A percentile compares a stretch with the other conserved stretches of the same genome.
These are phyloP conservation scores for Butorides virescens DNA, from an alignment of 2,113 vertebrate species.

Conservation along the genomic window DNA sequence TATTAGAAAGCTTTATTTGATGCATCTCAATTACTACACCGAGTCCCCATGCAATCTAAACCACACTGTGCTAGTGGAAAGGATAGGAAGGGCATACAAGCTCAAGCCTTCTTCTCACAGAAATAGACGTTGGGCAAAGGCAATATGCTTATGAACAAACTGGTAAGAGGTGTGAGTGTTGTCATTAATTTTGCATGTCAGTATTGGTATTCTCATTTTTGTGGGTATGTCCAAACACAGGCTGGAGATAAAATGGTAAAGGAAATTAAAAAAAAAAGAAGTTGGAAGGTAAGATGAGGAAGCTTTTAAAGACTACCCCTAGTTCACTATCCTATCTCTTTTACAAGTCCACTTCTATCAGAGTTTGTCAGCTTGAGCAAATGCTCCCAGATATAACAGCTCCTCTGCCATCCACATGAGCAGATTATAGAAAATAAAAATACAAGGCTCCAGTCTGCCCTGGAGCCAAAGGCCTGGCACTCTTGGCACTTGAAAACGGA, in stretches of 20 bases:
- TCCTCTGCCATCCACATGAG: background rate
- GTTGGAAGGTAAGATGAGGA: background rate
- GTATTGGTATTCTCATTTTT: background rate
- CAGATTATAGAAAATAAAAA: background rate
- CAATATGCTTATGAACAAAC: background rate
- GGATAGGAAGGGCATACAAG: background rate
- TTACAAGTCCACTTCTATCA: background rate
- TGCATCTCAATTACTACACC: background rate
- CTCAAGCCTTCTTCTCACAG: background rate
- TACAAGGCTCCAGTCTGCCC: background rate
- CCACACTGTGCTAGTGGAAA: background rate
- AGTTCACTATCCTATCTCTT: background rate
- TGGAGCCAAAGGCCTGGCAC: background rate
- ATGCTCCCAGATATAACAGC: background rate
- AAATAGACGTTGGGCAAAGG: background rate
- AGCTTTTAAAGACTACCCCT: background rate
- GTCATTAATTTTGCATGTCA: background rate
- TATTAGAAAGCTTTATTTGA: background rate
- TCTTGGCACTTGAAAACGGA: background rate
- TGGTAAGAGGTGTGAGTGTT: background rate
- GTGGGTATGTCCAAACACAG: background rate
- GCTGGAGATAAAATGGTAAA: background rate
- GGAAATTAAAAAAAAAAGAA: background rate
- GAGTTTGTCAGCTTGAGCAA: background rate
- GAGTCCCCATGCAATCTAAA: background rate